These are phyloP conservation scores for Salvelinus alpinus DNA, from an alignment of 2,113 vertebrate genomes.

Conservation along the genomic window DNA sequence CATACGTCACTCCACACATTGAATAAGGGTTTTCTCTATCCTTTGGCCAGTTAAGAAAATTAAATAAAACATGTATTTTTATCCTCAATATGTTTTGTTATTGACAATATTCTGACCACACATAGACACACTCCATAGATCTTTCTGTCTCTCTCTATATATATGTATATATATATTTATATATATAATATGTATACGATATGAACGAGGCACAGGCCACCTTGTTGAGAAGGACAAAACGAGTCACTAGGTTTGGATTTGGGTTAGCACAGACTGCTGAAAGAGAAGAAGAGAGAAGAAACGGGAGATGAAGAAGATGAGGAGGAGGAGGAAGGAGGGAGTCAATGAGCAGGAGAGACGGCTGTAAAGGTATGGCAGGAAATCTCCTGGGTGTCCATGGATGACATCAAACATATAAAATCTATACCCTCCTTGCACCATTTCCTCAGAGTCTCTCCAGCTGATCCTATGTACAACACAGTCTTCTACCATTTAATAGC, in stretches of 20 bases:
- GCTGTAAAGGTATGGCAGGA: too few relatives aligned
- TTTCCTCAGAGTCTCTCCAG: background rate
- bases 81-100: slow-evolving; percentile 46
- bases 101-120: slow-evolving; percentile 69
- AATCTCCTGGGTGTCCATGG: slow-evolving; percentile 32
- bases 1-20: slow-evolving; percentile 33
- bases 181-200: slow-evolving; percentile 68
- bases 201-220: slow-evolving; percentile 71
- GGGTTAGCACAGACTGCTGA: slow-evolving; percentile 52
- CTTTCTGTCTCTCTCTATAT: slow-evolving; percentile 59
- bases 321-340: slow-evolving; percentile 21
- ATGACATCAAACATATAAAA: slow-evolving; percentile 32
- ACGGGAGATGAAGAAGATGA: slow-evolving; percentile 1
- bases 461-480: slow-evolving; percentile 58
- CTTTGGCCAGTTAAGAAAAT: slow-evolving; percentile 59
- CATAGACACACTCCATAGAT: slow-evolving; percentile 72
- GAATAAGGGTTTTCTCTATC: slow-evolving; percentile 53
- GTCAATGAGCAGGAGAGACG: too few relatives aligned
- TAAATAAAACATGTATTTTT: slow-evolving; percentile 36
- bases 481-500: slow-evolving; percentile 41
- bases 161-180: slow-evolving; percentile 67
- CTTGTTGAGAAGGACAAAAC: slow-evolving; percentile 66
- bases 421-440: too few relatives aligned
- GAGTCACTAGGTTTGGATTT: slow-evolving; percentile 58
- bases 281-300: slow-evolving; percentile 15